Evolutionary conservation across 1,140 invertebrate genomes (phyloP).

Genomic region (Oreohelix idahoensis): DNA sequence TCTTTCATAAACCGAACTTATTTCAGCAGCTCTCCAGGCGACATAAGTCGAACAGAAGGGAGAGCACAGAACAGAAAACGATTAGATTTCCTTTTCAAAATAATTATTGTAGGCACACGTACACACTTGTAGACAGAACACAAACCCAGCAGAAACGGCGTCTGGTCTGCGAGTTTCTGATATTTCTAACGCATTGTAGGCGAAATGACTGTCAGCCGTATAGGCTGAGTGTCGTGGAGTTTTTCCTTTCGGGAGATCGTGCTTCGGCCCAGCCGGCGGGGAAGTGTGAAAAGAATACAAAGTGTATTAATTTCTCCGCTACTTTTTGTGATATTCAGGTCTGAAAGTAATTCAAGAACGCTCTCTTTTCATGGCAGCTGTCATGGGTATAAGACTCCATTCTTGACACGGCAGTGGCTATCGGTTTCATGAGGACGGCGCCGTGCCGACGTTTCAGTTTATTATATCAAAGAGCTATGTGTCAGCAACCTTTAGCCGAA

Average conservation of each 20-base stretch:
- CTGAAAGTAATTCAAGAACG: background rate
- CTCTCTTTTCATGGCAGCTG: background rate
- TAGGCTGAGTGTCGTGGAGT: too few relatives aligned
- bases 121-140: background rate
- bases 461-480: background rate
- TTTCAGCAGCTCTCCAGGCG: background rate
- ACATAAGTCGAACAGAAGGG: background rate
- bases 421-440: background rate
- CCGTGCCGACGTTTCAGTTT: background rate
- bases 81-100: background rate
- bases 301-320: background rate
- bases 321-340: background rate
- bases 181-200: too few relatives aligned
- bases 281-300: background rate
- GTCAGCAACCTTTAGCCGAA: background rate
- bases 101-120: background rate
- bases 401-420: background rate
- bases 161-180: background rate
- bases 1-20: background rate
- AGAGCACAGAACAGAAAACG: background rate
- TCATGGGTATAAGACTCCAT: background rate
- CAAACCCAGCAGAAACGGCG: background rate
- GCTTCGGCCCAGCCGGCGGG: background rate
- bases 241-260: background rate
- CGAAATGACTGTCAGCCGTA: too few relatives aligned